Evolutionary conservation across 92 coral and sea anemone species (phyloP), one percentile per base, ranked within the genome.

Genomic region (Porites divaricata): DNA sequence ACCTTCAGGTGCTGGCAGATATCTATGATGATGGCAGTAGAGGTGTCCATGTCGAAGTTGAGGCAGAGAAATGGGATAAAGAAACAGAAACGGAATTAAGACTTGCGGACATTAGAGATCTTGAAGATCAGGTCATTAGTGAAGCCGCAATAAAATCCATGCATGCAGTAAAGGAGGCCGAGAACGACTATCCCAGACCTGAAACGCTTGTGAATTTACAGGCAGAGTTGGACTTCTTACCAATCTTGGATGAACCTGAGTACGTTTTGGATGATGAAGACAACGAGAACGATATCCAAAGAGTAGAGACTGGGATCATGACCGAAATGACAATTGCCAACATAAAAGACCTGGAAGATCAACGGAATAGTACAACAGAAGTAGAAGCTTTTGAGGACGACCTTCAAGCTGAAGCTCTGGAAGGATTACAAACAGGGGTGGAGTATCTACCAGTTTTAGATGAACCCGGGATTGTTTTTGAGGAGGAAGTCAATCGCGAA

Each of bases 291-390:
- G 88, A 74, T 45, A 10, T 15, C 58, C 45, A 76, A 45, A 78
- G 75, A 62, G 73, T 54, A 63, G 90, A 85, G 26, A 77, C 73
- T 15, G 86, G 87, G 25, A 77, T 80, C 63, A 84, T 65, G 84
- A 90, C 93, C 8, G 90, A 90, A 23, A 54, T 90, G 67, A 81
- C 90, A 9, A 49, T 75, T 14, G 75, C 82, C 16, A 90, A 93
- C 77, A 45, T 93, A 2, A 63, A 66, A 13, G 74, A 63, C 25
- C 91, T 91, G 54, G 96, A 93, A 69, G 94, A 93, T 72, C 89
- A 89, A 61, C 54, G 74, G 25, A 64, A 50, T 7, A 71, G 79
- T 49, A 45, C 78, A 23, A 11, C 71, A 66, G 81, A 81, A n/a
- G 16, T 56, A 75, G 67, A 82, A 25, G 26, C 49, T 23, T 72